Percentiles rank a stretch among this genome's conserved stretches.
Conservation (phyloP, 2,888 invertebrate species). For the Mimumesa dahlbomi region DNA sequence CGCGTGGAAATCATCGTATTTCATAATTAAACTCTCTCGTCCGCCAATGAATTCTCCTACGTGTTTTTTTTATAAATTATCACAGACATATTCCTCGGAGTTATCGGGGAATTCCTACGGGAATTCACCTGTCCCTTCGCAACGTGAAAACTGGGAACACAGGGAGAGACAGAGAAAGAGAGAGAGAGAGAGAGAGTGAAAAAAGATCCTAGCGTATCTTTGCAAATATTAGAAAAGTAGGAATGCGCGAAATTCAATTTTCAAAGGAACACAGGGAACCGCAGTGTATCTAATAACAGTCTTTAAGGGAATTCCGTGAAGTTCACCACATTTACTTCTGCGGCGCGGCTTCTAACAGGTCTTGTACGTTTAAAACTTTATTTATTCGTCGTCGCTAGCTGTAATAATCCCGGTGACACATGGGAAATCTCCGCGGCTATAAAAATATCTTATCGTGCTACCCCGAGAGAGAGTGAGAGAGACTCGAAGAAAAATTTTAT, state of each 20-base stretch:
- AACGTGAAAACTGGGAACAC: neutral
- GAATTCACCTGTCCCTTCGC: neutral
- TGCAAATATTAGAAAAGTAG: neutral
- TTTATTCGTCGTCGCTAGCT: slow-evolving; percentile 38
- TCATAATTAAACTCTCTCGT: too few relatives aligned
- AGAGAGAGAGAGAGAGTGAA: neutral
- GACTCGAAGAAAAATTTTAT: slow-evolving; percentile 39
- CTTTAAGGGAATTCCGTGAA: slow-evolving; percentile 12
- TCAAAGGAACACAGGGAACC: neutral
- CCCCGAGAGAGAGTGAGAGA: too few relatives aligned
- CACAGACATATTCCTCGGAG: too few relatives aligned
- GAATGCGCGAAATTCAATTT: slow-evolving; percentile 18
- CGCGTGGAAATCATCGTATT: too few relatives aligned
- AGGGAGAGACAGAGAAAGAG: neutral
- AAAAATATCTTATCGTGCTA: slow-evolving; percentile 41
- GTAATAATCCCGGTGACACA: slow-evolving; percentile 49
- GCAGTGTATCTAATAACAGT: slow-evolving; percentile 14
- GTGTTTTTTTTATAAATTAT: too few relatives aligned
- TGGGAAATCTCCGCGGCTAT: slow-evolving; percentile 47
- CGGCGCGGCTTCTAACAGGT: slow-evolving; percentile 17
- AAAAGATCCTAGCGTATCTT: neutral
- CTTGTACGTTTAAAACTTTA: slow-evolving; percentile 41
- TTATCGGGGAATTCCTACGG: too few relatives aligned
- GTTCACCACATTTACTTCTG: slow-evolving; percentile 11
- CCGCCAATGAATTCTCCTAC: too few relatives aligned